Evolutionary conservation across 2,888 invertebrate genomes (phyloP), one percentile per base, ranked within the genome.

Genomic region (Tenthredo amoena): DNA sequence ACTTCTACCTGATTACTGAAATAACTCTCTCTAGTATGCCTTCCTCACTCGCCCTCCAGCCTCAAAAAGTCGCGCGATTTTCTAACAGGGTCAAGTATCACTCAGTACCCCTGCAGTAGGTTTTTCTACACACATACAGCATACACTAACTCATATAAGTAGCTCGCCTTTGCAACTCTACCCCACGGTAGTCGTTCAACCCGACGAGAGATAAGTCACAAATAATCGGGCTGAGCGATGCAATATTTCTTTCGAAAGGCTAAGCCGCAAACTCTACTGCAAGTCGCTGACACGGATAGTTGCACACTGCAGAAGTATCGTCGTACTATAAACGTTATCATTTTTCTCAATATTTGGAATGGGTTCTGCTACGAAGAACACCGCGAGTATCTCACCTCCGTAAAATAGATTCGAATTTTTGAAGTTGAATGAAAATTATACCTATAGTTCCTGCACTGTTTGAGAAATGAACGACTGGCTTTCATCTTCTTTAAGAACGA

Each of bases 191-290:
- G 31, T 83, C 47, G 47, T 83, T 65, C 26, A 83, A 47, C 47
- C 71, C 47, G 47, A 37, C 26, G 43, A 71, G 47, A 83, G 71
- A 82, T 82, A 55, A 83, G 68, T 37, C 31, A 83, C 71, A 83
- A 83, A 83, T 83, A 68, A 83, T 83, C 47, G n/a, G 12, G 68
- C 68, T 47, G 83, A 83, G 68, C 83, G 68, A 65, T 71, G 83
- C 83, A 71, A 83, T 71, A 68, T 83, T 83, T 47, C 47, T 71
- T 71, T 71, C 68, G n/a, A 31, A 55, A 15, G 34, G 65, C 47
- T 50, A 3, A 34, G 43, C 21, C 68, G 40, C 43, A 37, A 71
- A 68, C 34, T 68, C 68, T 18, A 34, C 34, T 74, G n/a, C 21
- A 21, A 43, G 21, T 74, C 12, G 26, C 43, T 74, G 74, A 74